Percentiles rank a stretch among this genome's conserved stretches.
Conservation (phyloP, 2,888 invertebrate species). For the Baronia brevicornis region DNA sequence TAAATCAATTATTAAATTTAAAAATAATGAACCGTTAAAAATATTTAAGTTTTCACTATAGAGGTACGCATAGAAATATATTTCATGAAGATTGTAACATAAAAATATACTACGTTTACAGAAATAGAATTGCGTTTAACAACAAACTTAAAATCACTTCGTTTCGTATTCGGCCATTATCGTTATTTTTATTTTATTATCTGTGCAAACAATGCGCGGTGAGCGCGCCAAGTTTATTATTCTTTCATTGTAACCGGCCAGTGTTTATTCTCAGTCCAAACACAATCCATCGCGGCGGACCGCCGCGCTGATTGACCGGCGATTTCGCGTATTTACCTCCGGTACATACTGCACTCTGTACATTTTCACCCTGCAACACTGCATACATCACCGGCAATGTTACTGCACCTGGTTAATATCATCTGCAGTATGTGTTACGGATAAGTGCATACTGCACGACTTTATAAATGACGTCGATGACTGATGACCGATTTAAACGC, state of each 20-base stretch:
- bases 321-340: slow-evolving; percentile 23
- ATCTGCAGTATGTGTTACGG: not conserved
- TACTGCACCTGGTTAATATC: slow-evolving; percentile 16
- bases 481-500: too few species aligned
- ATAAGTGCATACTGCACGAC: slow-evolving; percentile 15
- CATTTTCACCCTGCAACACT: slow-evolving; percentile 17
- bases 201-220: not conserved
- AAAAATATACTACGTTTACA: too few species aligned
- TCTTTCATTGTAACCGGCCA: slow-evolving; percentile 4
- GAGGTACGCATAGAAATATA: too few species aligned
- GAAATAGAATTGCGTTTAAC: too few species aligned
- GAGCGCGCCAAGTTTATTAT: slow-evolving; percentile 11
- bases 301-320: slow-evolving; percentile 25
- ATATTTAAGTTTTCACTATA: too few species aligned
- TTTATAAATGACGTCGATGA: slow-evolving; percentile 1
- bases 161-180: too few species aligned
- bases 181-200: not conserved
- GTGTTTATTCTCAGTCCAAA: slow-evolving; percentile 4
- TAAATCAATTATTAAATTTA: too few species aligned
- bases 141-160: too few species aligned
- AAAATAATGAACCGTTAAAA: too few species aligned
- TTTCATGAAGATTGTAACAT: too few species aligned
- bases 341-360: too few species aligned
- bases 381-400: slow-evolving; percentile 25
- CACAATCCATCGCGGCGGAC: slow-evolving; percentile 9